These are phyloP conservation scores for Polypedilum pembai DNA, from an alignment of 1,140 invertebrate genomes.

Conservation along the genomic window DNA sequence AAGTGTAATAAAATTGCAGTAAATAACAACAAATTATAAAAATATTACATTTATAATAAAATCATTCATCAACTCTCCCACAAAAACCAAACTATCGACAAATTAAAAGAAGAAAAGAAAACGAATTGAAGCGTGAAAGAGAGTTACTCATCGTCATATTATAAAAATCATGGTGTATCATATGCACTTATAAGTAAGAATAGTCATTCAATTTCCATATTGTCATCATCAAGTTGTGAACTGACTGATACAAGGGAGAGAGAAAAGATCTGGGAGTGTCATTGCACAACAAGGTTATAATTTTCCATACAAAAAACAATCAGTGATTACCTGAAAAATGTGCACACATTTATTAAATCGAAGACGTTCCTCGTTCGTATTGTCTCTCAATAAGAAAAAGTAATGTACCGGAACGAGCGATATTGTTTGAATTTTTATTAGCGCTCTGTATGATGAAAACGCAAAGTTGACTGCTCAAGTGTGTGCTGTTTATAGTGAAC, in stretches of 20 bases:
- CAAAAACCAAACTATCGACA: not conserved
- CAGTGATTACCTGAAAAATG: conserved; percentile 4
- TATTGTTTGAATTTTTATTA: conserved; percentile 12
- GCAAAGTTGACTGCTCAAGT: not conserved
- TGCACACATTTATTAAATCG: conserved; percentile 12
- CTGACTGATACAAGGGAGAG: not conserved
- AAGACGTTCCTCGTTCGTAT: conserved; percentile 21
- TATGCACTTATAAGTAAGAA: not conserved
- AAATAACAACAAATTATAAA: not conserved
- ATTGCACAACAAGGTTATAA: conserved; percentile 6
- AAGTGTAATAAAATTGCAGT: no score
- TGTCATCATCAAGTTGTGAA: not conserved
- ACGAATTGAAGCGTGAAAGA: not conserved
- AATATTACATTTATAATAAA: not conserved
- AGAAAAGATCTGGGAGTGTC: not conserved
- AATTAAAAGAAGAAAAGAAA: not conserved
- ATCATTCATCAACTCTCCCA: not conserved
- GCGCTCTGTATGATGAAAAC: not conserved
- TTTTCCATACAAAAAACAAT: not conserved
- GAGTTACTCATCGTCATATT: not conserved
- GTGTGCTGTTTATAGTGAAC: not conserved
- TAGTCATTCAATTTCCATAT: not conserved
- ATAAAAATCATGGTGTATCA: not conserved
- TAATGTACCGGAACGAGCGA: conserved; percentile 19
- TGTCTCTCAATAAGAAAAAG: not conserved